Evolutionary conservation across 2,113 vertebrate genomes (phyloP), one percentile per base, ranked within the genome.

Genomic region (Limanda limanda): DNA sequence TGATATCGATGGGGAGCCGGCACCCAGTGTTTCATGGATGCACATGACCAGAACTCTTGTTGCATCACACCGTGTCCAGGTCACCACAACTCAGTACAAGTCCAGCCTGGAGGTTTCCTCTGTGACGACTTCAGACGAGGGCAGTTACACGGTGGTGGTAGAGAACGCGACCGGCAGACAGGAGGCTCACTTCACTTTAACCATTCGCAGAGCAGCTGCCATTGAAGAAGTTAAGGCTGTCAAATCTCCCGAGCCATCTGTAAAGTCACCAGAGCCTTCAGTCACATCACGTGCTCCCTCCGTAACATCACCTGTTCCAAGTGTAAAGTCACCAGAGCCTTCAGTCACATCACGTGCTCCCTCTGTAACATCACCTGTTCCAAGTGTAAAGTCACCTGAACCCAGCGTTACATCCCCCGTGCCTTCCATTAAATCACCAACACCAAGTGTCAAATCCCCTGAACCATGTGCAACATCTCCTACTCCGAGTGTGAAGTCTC

Each of bases 1-100:
- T 62, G 97, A 98, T 5, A 96, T 96, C 11, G 98, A 99, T 75
- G 98, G 98, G 1, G 97, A 98, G 25, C 98, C 98, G 48, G 93
- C 95, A 84, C 97, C 98, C 68, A 94, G 82, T 72, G 96, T 98
- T 64, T 97, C 94, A 14, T 99, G 98, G 98, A 81, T 95, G 72
- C 95, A 89, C 23, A 92, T 93, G 57, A 93, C 93, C 76, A 94
- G 92, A 87, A 85, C 85, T 20, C 79, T 99, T 54, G 87, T 95
- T 55, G 94, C 96, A 55, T 96, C 96, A 1, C 88, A 92, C 70
- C 96, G 87, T 63, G 88, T 95, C 88, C 95, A 94, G 68, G 92
- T 99, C 68, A 95, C 91, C 78, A 95, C 96, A 73, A 95, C 95
- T 12, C 97, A 97, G 78, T 99, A 98, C 91, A 98, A 97, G 62